Evolutionary conservation across 30 jellyfish, hydroid and myxozoan genomes (phyloP), one percentile per base, ranked within the genome.

Genomic region (Mastigias papua): DNA sequence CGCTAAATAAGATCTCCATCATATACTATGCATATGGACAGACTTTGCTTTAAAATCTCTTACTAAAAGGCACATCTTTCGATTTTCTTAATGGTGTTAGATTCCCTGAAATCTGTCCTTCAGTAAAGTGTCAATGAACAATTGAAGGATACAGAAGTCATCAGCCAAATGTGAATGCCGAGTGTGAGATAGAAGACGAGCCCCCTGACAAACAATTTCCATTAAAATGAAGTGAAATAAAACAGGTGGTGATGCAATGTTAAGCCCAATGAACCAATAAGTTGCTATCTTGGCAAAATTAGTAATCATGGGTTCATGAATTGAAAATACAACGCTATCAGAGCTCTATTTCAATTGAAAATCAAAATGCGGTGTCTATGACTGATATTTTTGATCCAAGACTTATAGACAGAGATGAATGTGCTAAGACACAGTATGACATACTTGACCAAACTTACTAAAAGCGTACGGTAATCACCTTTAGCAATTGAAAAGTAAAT

Each of bases 191-290:
- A 51, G 46, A n/a, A 20, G 74, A 17, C 20, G 37, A 27, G 74
- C 88, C 88, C 88, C 88, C 88, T 34, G 88, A 34, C 77, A 34
- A 49, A 75, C 66, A 29, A 58, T 11, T 15, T 30, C 57, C 23
- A 58, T 29, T 16, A 32, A 31, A 28, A 54, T 31, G 61, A 64
- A 49, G 49, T 66, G 58, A n/a, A 58, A 26, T 26, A 22, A n/a
- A 77, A 77, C 88, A 77, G 88, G 88, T 77, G 88, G 88, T 77
- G 34, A 64, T 16, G 77, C 15, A 22, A 77, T 48, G 58, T 78
- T 74, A 48, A 74, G 29, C 66, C 21, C 35, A 22, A 35, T 72
- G 22, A 19, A 35, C 34, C 25, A 26, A 72, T 35, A 34, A 72
- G 42, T 22, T 42, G 69, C 37, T 72, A 72, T 72, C 83, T 72